These are phyloP conservation scores for Sebastes oblongus DNA, from an alignment of 2,797 vertebrate species.

Conservation along the genomic window DNA sequence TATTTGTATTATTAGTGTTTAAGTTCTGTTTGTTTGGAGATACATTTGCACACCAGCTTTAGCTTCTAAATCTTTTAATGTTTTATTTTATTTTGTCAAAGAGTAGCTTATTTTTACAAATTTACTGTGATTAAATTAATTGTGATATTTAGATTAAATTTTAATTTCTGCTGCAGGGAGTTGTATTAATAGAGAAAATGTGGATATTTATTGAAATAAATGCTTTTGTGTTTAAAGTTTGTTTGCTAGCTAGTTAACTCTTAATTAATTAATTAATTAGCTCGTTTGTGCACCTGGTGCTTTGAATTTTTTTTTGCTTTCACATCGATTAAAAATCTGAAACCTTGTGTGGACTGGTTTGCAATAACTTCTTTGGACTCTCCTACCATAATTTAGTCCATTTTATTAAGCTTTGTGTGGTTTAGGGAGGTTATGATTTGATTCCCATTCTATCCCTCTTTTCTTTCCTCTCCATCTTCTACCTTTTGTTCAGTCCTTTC, in stretches of 20 bases:
- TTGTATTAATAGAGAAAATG: background rate
- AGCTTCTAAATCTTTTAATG: background rate
- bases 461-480: background rate
- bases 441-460: background rate
- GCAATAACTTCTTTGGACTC: background rate
- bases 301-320: background rate
- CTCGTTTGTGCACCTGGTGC: conserved; percentile 35
- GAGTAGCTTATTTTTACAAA: background rate
- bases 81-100: background rate
- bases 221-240: background rate
- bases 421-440: background rate
- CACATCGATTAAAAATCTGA: background rate
- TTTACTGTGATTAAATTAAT: background rate
- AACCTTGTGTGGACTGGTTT: background rate
- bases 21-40: background rate
- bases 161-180: background rate
- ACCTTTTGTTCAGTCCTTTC: background rate
- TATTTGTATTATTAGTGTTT: background rate
- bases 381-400: background rate
- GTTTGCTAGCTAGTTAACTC: background rate
- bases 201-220: no score
- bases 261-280: conserved; percentile 1
- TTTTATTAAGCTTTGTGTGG: background rate
- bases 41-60: background rate
- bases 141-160: background rate